Conservation (phyloP, 2,113 vertebrate genomes). For the Amphilophus citrinellus region DNA sequence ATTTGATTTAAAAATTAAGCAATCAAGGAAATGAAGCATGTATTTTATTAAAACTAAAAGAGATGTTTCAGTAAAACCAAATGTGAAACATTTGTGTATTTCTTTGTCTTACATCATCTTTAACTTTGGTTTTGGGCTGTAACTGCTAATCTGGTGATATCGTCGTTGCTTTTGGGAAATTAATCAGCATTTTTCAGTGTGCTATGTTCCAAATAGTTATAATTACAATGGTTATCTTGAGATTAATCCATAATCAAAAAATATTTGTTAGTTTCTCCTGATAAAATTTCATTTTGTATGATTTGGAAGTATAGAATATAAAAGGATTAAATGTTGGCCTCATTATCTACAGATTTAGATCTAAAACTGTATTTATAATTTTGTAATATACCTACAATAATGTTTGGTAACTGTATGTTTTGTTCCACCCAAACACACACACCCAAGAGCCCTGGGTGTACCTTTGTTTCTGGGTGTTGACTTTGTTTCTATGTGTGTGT, state of each 20-base stretch:
- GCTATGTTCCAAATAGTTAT: background rate
- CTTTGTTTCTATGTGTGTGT: background rate
- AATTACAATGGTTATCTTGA: background rate
- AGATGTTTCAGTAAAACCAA: background rate
- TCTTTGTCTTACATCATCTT: background rate
- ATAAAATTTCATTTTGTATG: background rate
- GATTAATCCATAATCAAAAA: background rate
- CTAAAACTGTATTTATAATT: background rate
- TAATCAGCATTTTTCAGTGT: background rate
- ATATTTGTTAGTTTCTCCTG: background rate
- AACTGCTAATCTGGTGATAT: background rate
- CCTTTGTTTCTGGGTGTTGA: conserved; percentile 54
- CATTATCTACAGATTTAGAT: background rate
- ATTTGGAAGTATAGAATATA: background rate
- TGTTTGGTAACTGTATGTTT: conserved; percentile 17
- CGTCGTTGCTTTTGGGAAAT: background rate
- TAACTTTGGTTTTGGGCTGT: background rate
- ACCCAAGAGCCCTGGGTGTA: conserved; percentile 41
- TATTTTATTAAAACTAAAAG: background rate
- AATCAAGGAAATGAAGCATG: background rate
- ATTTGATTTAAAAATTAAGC: background rate
- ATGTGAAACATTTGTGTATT: background rate
- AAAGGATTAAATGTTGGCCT: background rate
- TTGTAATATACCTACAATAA: background rate
- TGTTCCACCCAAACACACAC: background rate